These are phyloP conservation scores for Rhinogobio ventralis DNA, from an alignment of 2,797 vertebrate species.

Conservation along the genomic window DNA sequence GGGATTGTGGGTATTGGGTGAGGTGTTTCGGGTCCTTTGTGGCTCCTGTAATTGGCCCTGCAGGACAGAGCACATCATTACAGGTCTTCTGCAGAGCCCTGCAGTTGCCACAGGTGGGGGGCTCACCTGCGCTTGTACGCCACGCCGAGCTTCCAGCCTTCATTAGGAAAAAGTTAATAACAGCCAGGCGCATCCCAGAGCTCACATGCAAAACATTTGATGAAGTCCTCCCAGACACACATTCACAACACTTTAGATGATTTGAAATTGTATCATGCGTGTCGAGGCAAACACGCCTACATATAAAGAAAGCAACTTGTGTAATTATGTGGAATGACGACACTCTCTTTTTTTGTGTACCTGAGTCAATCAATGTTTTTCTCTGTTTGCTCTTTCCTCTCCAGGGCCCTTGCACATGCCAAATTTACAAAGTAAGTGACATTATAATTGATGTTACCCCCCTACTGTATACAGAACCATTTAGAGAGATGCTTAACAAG, in stretches of 20 bases:
- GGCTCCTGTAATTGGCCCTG: slow-evolving; percentile 61
- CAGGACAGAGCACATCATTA: slow-evolving; percentile 70
- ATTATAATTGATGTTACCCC: background rate
- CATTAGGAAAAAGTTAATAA: slow-evolving; percentile 73
- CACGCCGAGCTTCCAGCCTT: slow-evolving; percentile 67
- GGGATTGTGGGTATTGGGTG: slow-evolving; percentile 37
- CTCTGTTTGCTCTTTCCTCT: slow-evolving; percentile 57
- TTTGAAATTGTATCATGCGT: slow-evolving; percentile 28
- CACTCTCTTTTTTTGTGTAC: background rate
- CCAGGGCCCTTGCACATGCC: slow-evolving; percentile 95
- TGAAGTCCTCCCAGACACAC: slow-evolving; percentile 17
- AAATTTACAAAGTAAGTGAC: slow-evolving; percentile 98
- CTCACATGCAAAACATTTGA: slow-evolving; percentile 43
- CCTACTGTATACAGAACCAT: background rate
- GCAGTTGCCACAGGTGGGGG: slow-evolving; percentile 64
- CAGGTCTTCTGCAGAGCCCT: slow-evolving; percentile 50
- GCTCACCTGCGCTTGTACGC: slow-evolving; percentile 69
- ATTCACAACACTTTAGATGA: slow-evolving; percentile 24
- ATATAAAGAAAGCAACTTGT: slow-evolving; percentile 18
- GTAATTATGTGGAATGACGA: slow-evolving; percentile 29
- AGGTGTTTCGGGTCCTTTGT: slow-evolving; percentile 54
- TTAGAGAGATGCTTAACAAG: background rate
- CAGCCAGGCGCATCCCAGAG: slow-evolving; percentile 54
- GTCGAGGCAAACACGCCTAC: slow-evolving; percentile 12
- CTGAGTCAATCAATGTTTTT: slow-evolving; percentile 19